A percentile compares a stretch with the other conserved stretches of the same genome.
phyloP scores from a whole-genome alignment of 2,113 vertebrate genomes.

The Bambusicola thoracicus region DNA sequence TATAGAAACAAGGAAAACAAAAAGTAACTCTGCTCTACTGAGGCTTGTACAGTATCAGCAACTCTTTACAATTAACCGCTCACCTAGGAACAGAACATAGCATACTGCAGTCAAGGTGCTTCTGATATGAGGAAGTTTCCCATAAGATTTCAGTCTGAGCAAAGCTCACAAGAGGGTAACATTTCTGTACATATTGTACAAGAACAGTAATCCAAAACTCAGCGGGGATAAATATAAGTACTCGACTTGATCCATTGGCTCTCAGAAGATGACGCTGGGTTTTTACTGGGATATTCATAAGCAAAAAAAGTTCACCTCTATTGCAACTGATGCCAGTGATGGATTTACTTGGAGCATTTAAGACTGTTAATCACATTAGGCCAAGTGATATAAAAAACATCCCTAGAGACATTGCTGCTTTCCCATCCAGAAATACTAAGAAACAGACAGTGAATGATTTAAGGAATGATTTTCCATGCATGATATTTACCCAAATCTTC shows the following conservation, averaged over 20 bases:
- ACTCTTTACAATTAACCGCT: background rate
- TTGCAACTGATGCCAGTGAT: background rate
- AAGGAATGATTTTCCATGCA: slow-evolving; percentile 19
- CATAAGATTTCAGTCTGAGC: rapidly evolving
- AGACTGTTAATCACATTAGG: slow-evolving; percentile 51
- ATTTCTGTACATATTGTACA: rapidly evolving
- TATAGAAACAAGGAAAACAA: background rate
- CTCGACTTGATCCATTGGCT: background rate
- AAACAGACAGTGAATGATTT: background rate
- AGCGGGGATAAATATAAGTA: background rate
- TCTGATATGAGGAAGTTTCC: background rate
- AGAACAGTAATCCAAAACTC: background rate
- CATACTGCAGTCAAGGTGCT: background rate
- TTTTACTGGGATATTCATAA: background rate
- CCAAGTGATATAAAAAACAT: slow-evolving; percentile 13
- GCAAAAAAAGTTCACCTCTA: background rate
- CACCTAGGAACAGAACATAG: background rate
- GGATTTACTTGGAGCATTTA: slow-evolving; percentile 29
- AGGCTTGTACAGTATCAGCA: background rate
- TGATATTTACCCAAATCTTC: slow-evolving; percentile 15
- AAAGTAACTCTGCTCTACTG: background rate
- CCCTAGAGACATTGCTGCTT: background rate
- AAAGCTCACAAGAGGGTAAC: background rate
- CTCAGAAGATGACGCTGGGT: background rate
- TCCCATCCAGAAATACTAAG: slow-evolving; percentile 21